Conservation (phyloP, 2,797 vertebrate genomes). For the Psittacula echo region DNA sequence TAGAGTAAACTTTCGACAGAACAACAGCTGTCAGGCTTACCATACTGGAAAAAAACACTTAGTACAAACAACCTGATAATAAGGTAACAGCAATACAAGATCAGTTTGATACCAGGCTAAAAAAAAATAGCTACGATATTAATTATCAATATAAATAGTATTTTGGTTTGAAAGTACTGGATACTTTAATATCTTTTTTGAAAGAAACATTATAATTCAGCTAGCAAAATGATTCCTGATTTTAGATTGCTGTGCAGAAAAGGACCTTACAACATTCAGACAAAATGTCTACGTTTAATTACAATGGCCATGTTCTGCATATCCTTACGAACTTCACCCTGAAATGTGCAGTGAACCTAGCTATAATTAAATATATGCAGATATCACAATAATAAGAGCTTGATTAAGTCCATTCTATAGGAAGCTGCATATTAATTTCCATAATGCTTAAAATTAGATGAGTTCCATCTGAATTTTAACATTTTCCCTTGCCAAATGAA, state of each 20-base stretch:
- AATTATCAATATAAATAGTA: not conserved
- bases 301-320: not conserved
- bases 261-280: not conserved
- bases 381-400: slow-evolving; percentile 50
- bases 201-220: not conserved
- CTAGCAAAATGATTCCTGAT: not conserved
- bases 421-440: slow-evolving; percentile 47
- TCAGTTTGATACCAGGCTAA: not conserved
- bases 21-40: not conserved
- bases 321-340: not conserved
- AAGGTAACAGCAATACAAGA: not conserved
- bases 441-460: slow-evolving; percentile 51
- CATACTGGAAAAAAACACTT: not conserved
- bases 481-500: slow-evolving; percentile 56
- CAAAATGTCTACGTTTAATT: not conserved
- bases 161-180: not conserved
- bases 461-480: slow-evolving; percentile 48
- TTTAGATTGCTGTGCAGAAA: not conserved
- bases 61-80: not conserved
- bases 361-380: slow-evolving; percentile 36
- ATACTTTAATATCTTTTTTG: not conserved
- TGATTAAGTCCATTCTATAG: slow-evolving; percentile 62
- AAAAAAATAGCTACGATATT: not conserved
- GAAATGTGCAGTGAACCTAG: not conserved
- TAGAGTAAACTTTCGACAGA: not conserved